Evolutionary conservation across 2,797 vertebrate species (phyloP), one percentile per base, ranked within the genome.

Genomic region (Tamandua tetradactyla): DNA sequence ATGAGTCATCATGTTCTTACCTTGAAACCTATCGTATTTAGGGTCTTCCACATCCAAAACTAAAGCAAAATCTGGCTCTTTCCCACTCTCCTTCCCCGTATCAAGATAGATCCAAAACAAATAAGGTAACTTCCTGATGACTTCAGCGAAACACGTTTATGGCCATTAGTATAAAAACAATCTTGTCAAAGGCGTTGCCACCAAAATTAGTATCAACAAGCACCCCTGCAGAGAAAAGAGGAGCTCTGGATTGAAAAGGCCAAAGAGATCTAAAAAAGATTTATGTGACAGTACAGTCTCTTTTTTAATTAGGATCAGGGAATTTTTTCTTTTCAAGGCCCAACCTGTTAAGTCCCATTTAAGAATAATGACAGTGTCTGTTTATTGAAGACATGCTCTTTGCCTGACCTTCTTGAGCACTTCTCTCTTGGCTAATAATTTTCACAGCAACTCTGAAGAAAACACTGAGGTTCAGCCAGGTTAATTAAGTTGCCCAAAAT

Each of bases 391-490:
- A 25, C 13, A 49, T 76, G 40, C 49, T 52, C n/a, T 42, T 23
- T 57, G 75, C 27, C 68, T 81, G 32, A 44, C 7, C 32, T 40
- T 44, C 35, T 84, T 35, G 42, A 78, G 66, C 5, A 59, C 4
- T 30, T 64, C 59, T 47, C 4, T 69, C 22, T 42, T 47, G 55
- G 52, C 13, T 64, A n/a, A 37, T 76, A n/a, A 86, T 85, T 74
- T 91, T 75, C 32, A 76, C 52, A 94, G 35, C 30, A 83, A 68
- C 30, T 95, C 37, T 81, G 27, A 89, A 76, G 78, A 72, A 79
- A 37, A 89, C 32, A 81, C 32, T 15, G 66, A 62, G 35, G 11
- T 35, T 87, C n/a, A 40, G 17, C 40, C 47, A 62, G 86, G 30
- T 47, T 69, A 40, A 69, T 55, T 64, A 62, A 69, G 44, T 49